Conservation (phyloP, 1,140 invertebrate genomes). For the Neodiprion pinetum region DNA sequence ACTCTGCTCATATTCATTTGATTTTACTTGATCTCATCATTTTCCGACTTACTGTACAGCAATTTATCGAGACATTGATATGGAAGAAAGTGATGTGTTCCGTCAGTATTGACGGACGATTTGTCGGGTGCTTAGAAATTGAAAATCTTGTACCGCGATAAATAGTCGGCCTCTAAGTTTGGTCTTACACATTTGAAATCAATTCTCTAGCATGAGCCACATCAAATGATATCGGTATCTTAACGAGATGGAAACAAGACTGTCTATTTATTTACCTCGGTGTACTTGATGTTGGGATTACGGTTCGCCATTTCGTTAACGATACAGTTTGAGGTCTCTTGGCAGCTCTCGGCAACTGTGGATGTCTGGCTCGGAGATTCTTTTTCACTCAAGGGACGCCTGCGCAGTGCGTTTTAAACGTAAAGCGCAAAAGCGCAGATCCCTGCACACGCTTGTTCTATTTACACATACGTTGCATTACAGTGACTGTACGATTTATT, state of each 20-base stretch:
- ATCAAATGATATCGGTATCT: too few species aligned
- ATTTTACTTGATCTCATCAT: background rate
- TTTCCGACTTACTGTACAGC: background rate
- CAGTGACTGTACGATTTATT: background rate
- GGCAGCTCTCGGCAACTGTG: background rate
- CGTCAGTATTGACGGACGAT: too few species aligned
- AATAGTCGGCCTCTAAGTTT: too few species aligned
- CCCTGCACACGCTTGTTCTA: background rate
- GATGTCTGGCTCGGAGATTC: background rate
- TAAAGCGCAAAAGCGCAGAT: background rate
- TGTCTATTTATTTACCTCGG: constrained; percentile 38
- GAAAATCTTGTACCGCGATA: too few species aligned
- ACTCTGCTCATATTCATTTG: background rate
- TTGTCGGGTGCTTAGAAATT: too few species aligned
- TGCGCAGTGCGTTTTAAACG: background rate
- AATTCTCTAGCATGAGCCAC: too few species aligned
- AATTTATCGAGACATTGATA: background rate
- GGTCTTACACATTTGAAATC: too few species aligned
- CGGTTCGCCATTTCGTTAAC: constrained; percentile 28
- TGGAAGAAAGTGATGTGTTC: too few species aligned
- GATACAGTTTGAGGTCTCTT: background rate
- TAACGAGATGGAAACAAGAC: background rate
- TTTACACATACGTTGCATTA: background rate
- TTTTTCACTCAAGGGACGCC: background rate
- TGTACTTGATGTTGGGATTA: constrained; percentile 49